A percentile compares a stretch with the other conserved stretches of the same genome.
Conservation (phyloP, 37 sponge, comb jelly and placozoan genomes). For the Amphimedon queenslandica region DNA sequence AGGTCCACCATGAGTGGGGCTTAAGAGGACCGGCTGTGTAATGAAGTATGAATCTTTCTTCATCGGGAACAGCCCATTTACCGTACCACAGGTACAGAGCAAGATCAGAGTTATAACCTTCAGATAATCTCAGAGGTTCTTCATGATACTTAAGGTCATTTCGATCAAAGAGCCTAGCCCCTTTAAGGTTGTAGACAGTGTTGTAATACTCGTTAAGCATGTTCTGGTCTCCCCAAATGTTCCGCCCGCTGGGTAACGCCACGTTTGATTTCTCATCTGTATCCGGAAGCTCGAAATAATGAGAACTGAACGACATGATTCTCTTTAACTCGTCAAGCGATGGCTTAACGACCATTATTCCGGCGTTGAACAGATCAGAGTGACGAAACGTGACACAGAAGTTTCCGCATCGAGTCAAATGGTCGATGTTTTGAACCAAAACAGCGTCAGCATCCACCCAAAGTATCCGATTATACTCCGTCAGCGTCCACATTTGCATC, state of each 20-base stretch:
- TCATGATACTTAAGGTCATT: background rate
- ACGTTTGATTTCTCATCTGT: no score
- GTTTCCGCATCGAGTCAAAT: slow-evolving; percentile 24
- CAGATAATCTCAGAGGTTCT: slow-evolving; percentile 15
- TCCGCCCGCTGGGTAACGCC: background rate
- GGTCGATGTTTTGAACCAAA: slow-evolving; percentile 13
- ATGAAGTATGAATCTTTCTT: slow-evolving; percentile 7
- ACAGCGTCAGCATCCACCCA: slow-evolving; percentile 26
- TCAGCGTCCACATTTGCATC: slow-evolving; percentile 8
- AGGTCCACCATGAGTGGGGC: slow-evolving; percentile 34
- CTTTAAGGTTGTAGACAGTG: background rate
- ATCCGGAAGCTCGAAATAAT: no score
- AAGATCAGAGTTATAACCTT: slow-evolving; percentile 24
- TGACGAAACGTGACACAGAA: slow-evolving; percentile 30
- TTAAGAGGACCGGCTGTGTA: slow-evolving; percentile 40
- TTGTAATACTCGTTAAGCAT: slow-evolving; percentile 17
- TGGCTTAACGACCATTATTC: slow-evolving; percentile 32
- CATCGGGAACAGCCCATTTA: background rate
- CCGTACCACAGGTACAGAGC: slow-evolving; percentile 10
- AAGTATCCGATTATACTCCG: slow-evolving; percentile 17
- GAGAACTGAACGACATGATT: no score
- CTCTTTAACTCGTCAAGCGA: background rate
- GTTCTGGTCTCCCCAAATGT: slow-evolving; percentile 19
- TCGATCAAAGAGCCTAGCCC: slow-evolving; percentile 13
- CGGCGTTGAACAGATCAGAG: slow-evolving; percentile 35